phyloP scores from a whole-genome alignment of 2,113 vertebrate genomes.

The Upupa epops region DNA sequence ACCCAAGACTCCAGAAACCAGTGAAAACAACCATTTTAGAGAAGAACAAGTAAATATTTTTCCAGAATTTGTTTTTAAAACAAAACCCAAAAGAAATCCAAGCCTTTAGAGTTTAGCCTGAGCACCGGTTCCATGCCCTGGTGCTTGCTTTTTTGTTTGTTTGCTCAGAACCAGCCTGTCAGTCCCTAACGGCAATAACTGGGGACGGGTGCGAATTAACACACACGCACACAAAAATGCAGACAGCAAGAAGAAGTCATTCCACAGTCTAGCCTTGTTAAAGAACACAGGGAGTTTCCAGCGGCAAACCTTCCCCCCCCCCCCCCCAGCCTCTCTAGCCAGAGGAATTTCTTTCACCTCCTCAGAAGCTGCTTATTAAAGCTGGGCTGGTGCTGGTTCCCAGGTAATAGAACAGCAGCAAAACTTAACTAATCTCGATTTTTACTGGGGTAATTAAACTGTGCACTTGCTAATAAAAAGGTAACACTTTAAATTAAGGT shows the following conservation, averaged over 20 bases:
- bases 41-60: neutral
- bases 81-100: neutral
- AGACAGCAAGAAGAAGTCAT: conserved; percentile 73
- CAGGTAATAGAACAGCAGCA: conserved; percentile 70
- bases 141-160: neutral
- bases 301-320: conserved; percentile 47
- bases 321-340: conserved; percentile 10
- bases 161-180: neutral
- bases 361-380: conserved; percentile 62
- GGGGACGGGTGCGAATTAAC: conserved; percentile 24
- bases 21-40: neutral
- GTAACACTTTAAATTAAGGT: conserved; percentile 70
- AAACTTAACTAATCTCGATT: conserved; percentile 71
- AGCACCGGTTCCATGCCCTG: neutral
- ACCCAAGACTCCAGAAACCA: neutral
- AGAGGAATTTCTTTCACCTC: conserved; percentile 69
- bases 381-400: conserved; percentile 57
- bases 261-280: conserved; percentile 74
- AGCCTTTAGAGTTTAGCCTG: neutral
- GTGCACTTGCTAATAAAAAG: conserved; percentile 76
- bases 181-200: conserved; percentile 9
- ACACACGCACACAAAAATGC: conserved; percentile 63
- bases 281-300: conserved; percentile 67
- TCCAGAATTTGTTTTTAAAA: neutral
- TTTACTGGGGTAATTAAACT: conserved; percentile 75